A percentile compares a stretch with the other conserved stretches of the same genome.
phyloP scores from a whole-genome alignment of 2,888 invertebrate species.

The Schizaphis graminum region DNA sequence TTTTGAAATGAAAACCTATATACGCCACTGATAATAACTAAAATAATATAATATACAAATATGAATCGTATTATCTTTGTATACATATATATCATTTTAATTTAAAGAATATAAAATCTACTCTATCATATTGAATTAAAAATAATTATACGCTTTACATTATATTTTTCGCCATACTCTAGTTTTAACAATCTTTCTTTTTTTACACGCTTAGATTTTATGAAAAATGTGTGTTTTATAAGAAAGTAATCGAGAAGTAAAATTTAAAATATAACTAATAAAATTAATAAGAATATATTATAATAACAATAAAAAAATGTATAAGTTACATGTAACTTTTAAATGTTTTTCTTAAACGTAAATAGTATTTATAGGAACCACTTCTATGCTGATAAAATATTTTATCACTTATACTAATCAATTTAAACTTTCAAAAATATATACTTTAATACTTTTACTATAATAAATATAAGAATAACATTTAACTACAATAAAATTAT shows the following conservation, averaged over 20 bases:
- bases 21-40: no score
- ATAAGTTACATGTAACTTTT: background rate
- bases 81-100: background rate
- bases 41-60: background rate
- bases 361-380: background rate
- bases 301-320: background rate
- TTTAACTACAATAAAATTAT: background rate
- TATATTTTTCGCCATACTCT: background rate
- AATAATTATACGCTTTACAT: background rate
- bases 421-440: background rate
- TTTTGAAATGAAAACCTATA: no score
- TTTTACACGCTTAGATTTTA: no score
- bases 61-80: background rate
- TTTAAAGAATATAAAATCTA: background rate
- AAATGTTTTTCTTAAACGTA: background rate
- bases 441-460: background rate
- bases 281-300: background rate
- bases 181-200: background rate
- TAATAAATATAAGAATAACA: background rate
- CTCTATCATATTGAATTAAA: background rate
- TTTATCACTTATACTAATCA: background rate
- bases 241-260: background rate
- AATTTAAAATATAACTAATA: background rate
- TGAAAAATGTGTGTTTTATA: no score
- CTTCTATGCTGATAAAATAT: background rate